Percentiles rank a stretch among this genome's conserved stretches.
Conservation (phyloP, 2,888 invertebrate genomes). For the Crossocerus cetratus region DNA sequence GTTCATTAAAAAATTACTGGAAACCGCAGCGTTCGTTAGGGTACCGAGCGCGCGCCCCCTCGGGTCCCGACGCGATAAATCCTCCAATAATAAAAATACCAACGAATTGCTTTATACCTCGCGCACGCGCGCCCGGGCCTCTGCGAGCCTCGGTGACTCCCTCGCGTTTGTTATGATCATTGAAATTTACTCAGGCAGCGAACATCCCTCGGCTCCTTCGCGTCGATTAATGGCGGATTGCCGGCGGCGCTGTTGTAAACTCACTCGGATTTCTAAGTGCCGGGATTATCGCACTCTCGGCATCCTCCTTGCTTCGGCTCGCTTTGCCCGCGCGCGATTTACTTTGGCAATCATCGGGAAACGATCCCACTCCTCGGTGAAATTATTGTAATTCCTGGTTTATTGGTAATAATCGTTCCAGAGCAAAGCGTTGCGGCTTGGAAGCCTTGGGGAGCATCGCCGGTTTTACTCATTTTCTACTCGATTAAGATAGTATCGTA, state of each 20-base stretch:
- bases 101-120: conserved; percentile 45
- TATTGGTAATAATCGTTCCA: too few relatives aligned
- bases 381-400: too few relatives aligned
- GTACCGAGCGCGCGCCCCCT: conserved; percentile 28
- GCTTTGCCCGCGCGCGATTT: too few relatives aligned
- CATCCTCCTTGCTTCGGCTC: too few relatives aligned
- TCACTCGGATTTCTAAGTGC: conserved; percentile 8
- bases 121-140: neutral
- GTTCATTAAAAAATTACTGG: conserved; percentile 63
- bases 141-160: conserved; percentile 7
- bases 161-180: neutral
- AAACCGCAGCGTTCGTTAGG: conserved; percentile 53
- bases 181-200: conserved; percentile 15
- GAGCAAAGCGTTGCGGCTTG: too few relatives aligned
- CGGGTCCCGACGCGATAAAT: conserved; percentile 56
- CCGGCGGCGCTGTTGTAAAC: neutral
- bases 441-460: too few relatives aligned
- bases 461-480: too few relatives aligned
- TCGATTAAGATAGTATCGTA: too few relatives aligned
- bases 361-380: too few relatives aligned
- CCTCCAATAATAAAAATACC: conserved; percentile 47
- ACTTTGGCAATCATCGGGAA: too few relatives aligned
- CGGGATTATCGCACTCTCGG: neutral
- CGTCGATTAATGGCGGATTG: neutral
- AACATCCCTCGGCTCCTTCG: conserved; percentile 15